These are phyloP conservation scores for Yponomeuta cagnagella DNA, from an alignment of 2,888 invertebrate species.

Conservation along the genomic window DNA sequence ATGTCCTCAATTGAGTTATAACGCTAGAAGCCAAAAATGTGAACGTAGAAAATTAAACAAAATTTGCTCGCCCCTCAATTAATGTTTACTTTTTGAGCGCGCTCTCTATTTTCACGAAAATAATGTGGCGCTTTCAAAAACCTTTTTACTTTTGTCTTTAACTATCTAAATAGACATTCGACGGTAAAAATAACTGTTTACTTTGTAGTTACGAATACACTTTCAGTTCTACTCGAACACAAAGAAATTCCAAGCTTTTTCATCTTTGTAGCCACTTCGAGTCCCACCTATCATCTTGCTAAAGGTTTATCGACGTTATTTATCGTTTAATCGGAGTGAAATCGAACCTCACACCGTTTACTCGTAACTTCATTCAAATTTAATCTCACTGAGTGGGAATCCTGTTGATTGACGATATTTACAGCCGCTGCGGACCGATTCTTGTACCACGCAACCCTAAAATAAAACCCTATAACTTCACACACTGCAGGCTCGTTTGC, in stretches of 20 bases:
- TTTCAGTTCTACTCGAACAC: neutral
- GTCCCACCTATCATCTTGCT: neutral
- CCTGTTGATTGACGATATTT: conserved; percentile 51
- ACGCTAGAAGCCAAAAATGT: conserved; percentile 40
- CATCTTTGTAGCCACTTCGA: neutral
- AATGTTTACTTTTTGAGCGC: neutral
- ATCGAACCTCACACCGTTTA: conserved; percentile 16
- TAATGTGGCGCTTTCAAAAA: neutral
- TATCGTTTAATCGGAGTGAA: conserved; percentile 6
- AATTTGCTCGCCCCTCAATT: neutral
- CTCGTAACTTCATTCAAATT: conserved; percentile 47
- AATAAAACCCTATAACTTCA: conserved; percentile 6
- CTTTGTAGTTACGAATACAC: neutral
- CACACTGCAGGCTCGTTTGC: conserved; percentile 7
- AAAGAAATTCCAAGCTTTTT: neutral
- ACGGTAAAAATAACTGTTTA: neutral
- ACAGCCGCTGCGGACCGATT: conserved; percentile 27
- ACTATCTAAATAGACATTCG: neutral
- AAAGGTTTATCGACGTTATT: neutral
- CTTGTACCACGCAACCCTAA: neutral
- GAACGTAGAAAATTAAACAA: conserved; percentile 38
- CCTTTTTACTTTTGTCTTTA: neutral
- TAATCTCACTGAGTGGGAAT: conserved; percentile 54
- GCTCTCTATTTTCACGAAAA: neutral
- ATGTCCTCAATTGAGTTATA: conserved; percentile 63